Conservation (phyloP, 2,113 vertebrate genomes). For the Pica pica region DNA sequence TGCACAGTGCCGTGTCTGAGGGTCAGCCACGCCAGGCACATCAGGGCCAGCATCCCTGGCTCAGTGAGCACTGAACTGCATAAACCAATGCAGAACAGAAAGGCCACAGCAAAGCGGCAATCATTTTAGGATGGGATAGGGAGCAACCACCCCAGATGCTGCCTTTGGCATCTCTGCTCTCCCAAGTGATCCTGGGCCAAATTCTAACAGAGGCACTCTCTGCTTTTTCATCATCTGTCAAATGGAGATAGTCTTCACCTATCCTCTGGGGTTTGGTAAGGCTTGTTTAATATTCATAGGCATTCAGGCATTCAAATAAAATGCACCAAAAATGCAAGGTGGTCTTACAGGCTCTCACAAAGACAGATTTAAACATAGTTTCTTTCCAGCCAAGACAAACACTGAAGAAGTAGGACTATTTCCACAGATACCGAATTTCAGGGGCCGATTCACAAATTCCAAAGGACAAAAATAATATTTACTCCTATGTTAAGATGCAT, state of each 20-base stretch:
- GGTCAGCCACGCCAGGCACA: background rate
- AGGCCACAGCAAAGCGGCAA: background rate
- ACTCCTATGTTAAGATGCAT: background rate
- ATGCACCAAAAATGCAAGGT: conserved; percentile 9
- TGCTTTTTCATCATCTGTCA: background rate
- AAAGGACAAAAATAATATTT: conserved; percentile 1
- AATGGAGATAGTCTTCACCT: conserved; percentile 9
- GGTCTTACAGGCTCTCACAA: background rate
- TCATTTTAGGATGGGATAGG: background rate
- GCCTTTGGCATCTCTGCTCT: background rate
- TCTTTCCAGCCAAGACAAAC: background rate
- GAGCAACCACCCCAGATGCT: background rate
- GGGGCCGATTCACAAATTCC: background rate
- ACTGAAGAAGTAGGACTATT: background rate
- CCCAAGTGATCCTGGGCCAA: background rate
- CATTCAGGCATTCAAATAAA: background rate
- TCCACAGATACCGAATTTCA: background rate
- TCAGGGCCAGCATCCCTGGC: background rate
- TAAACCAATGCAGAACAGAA: background rate
- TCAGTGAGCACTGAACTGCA: background rate
- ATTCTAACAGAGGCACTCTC: background rate
- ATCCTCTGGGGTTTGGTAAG: background rate
- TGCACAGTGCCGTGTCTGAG: accelerated
- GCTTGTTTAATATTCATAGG: conserved; percentile 26
- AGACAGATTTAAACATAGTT: background rate